These are phyloP conservation scores for Pelobates cultripes DNA, from an alignment of 2,797 vertebrate species.

Conservation along the genomic window DNA sequence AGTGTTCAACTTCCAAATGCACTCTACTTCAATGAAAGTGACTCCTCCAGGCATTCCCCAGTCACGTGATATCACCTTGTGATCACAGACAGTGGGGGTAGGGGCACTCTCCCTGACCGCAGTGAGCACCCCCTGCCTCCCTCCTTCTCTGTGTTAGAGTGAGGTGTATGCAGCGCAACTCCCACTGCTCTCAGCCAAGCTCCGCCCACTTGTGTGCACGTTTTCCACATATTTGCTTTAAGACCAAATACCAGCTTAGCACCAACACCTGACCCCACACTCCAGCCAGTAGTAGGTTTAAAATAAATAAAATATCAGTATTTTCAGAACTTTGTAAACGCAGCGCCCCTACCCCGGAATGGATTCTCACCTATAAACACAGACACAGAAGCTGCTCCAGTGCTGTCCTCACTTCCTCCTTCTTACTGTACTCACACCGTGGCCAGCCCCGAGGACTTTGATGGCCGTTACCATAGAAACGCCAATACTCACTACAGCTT, in stretches of 20 bases:
- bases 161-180: too few species aligned
- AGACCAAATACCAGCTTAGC: too few species aligned
- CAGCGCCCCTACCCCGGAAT: neutral
- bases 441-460: constrained; percentile 6
- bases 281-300: too few species aligned
- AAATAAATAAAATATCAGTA: too few species aligned
- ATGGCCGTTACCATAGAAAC: constrained; percentile 27
- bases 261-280: too few species aligned
- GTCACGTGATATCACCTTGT: neutral
- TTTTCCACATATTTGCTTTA: too few species aligned
- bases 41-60: neutral
- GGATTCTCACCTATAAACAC: constrained; percentile 12
- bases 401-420: constrained; percentile 13
- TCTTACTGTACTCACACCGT: neutral
- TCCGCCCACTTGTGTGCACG: too few species aligned
- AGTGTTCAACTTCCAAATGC: neutral
- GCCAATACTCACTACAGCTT: neutral
- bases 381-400: constrained; percentile 7
- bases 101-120: too few species aligned
- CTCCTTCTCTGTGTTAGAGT: too few species aligned
- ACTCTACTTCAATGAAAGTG: neutral
- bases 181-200: too few species aligned
- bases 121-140: too few species aligned
- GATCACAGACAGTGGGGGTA: neutral
- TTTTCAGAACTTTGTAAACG: too few species aligned